Conservation (phyloP, 2,113 vertebrate genomes). For the Pluvialis apricaria region DNA sequence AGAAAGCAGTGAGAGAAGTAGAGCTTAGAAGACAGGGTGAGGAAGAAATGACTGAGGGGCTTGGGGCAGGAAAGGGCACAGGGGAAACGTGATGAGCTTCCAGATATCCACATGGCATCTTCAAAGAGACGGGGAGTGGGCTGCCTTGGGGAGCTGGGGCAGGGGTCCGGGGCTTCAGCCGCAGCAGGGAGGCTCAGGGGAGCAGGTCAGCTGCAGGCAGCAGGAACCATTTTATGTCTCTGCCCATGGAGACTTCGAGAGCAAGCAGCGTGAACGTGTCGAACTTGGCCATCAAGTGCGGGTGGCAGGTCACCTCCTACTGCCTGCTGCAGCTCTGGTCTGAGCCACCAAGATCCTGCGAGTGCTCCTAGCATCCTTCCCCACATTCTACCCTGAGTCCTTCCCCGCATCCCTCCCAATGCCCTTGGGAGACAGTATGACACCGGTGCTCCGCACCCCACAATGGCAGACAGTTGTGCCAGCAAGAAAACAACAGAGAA, state of each 20-base stretch:
- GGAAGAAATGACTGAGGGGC: not conserved
- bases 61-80: not conserved
- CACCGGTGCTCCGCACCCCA: not conserved
- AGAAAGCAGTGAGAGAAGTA: not conserved
- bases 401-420: no score
- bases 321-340: not conserved
- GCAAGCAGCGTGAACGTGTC: not conserved
- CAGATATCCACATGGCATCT: no score
- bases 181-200: not conserved
- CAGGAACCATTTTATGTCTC: not conserved
- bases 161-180: not conserved
- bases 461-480: rapidly evolving
- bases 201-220: not conserved
- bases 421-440: rapidly evolving
- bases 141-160: not conserved
- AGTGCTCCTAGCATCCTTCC: not conserved
- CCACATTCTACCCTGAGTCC: not conserved
- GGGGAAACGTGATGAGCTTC: not conserved
- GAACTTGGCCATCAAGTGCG: not conserved
- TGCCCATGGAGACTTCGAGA: not conserved
- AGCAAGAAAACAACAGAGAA: not conserved
- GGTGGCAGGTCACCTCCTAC: not conserved
- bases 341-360: not conserved
- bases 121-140: not conserved
- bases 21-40: not conserved